phyloP scores from a whole-genome alignment of 2,797 vertebrate genomes.

The Tinamus major region DNA sequence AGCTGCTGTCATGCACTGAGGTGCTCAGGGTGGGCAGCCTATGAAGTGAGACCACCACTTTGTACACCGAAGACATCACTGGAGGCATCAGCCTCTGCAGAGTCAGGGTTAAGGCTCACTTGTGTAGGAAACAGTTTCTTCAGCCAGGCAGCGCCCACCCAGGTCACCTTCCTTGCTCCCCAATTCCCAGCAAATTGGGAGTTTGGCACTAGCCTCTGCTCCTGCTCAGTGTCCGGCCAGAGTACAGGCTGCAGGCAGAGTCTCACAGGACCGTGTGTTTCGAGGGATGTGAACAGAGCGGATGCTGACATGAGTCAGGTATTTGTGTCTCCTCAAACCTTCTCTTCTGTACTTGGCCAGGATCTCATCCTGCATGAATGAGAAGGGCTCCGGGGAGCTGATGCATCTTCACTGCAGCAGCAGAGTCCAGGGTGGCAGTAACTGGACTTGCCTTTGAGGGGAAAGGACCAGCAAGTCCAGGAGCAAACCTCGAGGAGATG shows the following conservation, averaged over 20 bases:
- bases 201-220: neutral
- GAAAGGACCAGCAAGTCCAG: neutral
- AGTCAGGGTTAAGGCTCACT: rapidly evolving
- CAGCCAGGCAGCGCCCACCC: neutral
- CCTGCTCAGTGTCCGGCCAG: neutral
- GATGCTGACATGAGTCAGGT: neutral
- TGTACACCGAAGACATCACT: neutral
- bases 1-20: rapidly evolving
- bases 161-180: neutral
- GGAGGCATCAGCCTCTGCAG: neutral
- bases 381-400: neutral
- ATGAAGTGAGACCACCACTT: neutral
- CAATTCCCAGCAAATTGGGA: neutral
- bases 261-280: neutral
- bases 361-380: neutral
- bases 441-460: neutral
- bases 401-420: neutral
- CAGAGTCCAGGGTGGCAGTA: neutral
- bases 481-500: rapidly evolving
- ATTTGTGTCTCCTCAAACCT: neutral
- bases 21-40: neutral
- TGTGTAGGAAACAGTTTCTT: neutral
- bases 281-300: neutral
- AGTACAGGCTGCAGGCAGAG: neutral
- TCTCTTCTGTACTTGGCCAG: neutral